Evolutionary conservation across 2,113 vertebrate genomes (phyloP).

Genomic region (Actenoides lindsayi): DNA sequence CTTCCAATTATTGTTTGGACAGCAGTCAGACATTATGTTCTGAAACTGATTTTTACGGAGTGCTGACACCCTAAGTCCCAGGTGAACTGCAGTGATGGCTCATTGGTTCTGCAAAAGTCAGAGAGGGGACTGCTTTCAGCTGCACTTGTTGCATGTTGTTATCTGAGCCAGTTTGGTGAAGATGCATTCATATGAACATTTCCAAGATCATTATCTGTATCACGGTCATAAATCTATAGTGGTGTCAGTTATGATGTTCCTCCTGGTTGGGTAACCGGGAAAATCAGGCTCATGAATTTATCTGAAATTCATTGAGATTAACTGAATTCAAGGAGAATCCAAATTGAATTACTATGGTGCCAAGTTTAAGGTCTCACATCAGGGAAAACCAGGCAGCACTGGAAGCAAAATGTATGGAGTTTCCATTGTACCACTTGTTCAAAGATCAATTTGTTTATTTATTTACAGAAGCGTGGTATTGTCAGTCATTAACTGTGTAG

Average conservation of each 20-base stretch:
- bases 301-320: neutral
- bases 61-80: neutral
- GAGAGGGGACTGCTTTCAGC: neutral
- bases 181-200: neutral
- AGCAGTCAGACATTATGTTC: neutral
- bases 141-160: neutral
- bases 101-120: neutral
- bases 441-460: neutral
- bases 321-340: neutral
- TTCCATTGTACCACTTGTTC: neutral
- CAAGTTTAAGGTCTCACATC: neutral
- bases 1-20: neutral
- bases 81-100: neutral
- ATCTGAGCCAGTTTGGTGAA: neutral
- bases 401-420: neutral
- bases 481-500: neutral
- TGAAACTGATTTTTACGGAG: neutral
- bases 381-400: neutral
- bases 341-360: accelerated
- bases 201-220: too few relatives aligned
- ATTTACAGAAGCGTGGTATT: neutral
- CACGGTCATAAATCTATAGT: neutral
- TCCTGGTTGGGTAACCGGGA: accelerated
- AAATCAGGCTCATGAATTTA: neutral
- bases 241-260: neutral